Percentiles rank a stretch among this genome's conserved stretches.
Evolutionary conservation across 2,113 vertebrate species (phyloP).

Genomic region (Vidua chalybeata): DNA sequence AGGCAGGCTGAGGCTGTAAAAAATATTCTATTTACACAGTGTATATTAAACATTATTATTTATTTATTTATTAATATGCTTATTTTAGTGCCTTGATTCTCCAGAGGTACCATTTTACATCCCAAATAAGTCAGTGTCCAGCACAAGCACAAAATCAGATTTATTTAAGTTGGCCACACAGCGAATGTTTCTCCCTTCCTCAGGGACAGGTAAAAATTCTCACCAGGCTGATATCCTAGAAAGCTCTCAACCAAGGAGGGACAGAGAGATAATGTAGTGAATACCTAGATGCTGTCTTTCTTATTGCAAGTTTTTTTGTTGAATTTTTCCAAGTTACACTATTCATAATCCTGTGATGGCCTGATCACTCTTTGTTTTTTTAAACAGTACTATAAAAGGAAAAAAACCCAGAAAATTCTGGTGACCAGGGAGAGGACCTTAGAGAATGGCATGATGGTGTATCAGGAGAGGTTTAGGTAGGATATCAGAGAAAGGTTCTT

Average conservation of each 20-base stretch:
- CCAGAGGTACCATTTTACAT: neutral
- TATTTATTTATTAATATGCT: neutral
- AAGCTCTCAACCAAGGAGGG: neutral
- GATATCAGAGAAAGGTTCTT: neutral
- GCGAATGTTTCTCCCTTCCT: accelerated
- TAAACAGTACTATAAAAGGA: neutral
- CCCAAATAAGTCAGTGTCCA: neutral
- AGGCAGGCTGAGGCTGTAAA: neutral
- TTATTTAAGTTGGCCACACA: neutral
- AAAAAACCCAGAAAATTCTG: neutral
- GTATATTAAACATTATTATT: neutral
- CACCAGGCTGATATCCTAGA: neutral
- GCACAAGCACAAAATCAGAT: neutral
- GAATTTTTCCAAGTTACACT: neutral
- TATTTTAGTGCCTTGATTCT: neutral
- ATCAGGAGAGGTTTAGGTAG: neutral
- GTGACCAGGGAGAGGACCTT: neutral
- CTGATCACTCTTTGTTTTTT: neutral
- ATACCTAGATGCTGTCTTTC: neutral
- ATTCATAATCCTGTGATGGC: neutral
- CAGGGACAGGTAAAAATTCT: neutral
- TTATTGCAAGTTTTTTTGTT: neutral
- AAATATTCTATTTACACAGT: neutral
- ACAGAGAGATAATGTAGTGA: neutral
- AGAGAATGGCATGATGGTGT: accelerated